These are phyloP conservation scores for Aurelia sp. DNA, from an alignment of 30 jellyfish, hydroid and myxozoan species.

Conservation along the genomic window DNA sequence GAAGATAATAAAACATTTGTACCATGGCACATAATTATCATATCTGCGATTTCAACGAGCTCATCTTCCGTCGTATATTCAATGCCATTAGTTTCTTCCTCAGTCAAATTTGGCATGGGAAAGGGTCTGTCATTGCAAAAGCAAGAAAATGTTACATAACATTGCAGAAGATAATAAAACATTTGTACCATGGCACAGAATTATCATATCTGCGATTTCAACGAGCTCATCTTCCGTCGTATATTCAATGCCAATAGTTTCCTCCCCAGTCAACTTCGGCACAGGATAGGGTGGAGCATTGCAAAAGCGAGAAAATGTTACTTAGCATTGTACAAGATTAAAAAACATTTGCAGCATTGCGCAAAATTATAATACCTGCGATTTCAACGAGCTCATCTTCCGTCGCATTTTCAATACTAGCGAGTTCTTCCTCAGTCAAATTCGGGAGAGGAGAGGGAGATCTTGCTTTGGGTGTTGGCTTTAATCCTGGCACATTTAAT, in stretches of 20 bases:
- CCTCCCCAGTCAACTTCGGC: conserved; percentile 56
- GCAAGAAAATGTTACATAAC: too few relatives aligned
- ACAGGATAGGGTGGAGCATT: conserved; percentile 36
- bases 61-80: conserved; percentile 67
- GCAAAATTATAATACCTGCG: conserved; percentile 36
- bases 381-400: conserved; percentile 71
- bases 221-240: conserved; percentile 15
- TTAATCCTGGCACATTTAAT: conserved; percentile 22
- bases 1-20: too few relatives aligned
- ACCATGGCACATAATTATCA: too few relatives aligned
- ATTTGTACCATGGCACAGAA: too few relatives aligned
- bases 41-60: too few relatives aligned
- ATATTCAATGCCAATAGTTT: conserved; percentile 22
- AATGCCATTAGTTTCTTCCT: conserved; percentile 22
- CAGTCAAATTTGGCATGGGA: conserved; percentile 56
- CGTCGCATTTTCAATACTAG: conserved; percentile 46
- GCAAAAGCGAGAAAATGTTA: too few relatives aligned
- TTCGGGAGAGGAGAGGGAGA: conserved; percentile 65
- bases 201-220: neutral
- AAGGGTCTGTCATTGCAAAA: conserved; percentile 10
- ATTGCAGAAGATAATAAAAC: too few relatives aligned
- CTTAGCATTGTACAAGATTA: too few relatives aligned
- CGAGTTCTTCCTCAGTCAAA: conserved; percentile 45
- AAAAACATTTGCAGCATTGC: too few relatives aligned
- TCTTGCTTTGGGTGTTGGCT: conserved; percentile 44